Percentiles rank a stretch among this genome's conserved stretches.
phyloP scores from a whole-genome alignment of 2,888 invertebrate species.

The Patella pellucida region DNA sequence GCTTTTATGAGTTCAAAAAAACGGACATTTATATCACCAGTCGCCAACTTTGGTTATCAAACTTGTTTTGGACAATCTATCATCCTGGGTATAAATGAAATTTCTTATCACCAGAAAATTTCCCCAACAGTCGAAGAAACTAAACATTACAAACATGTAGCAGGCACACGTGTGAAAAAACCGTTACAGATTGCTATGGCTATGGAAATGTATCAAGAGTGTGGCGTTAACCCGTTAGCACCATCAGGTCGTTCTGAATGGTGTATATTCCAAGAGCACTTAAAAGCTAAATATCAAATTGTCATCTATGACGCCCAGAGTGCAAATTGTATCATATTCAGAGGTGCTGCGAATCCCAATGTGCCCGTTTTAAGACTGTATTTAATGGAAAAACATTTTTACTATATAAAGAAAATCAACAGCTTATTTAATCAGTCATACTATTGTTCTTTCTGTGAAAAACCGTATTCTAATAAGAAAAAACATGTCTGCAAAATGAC shows the following conservation, averaged over 20 bases:
- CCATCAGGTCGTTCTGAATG: not conserved
- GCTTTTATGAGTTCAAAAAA: not conserved
- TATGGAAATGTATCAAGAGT: not conserved
- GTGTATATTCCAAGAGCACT: no score
- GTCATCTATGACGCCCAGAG: not conserved
- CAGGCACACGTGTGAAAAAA: no score
- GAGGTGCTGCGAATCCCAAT: not conserved
- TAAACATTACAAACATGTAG: not conserved
- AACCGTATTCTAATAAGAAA: not conserved
- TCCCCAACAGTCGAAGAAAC: not conserved
- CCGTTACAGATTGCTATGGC: not conserved
- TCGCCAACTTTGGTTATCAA: not conserved
- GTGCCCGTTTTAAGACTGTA: not conserved
- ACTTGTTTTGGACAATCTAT: not conserved
- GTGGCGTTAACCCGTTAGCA: not conserved
- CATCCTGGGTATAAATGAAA: not conserved
- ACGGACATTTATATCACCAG: not conserved
- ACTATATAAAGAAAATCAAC: not conserved
- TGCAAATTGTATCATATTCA: not conserved
- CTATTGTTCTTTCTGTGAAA: not conserved
- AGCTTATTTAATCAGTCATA: not conserved
- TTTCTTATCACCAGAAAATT: not conserved
- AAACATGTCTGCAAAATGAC: not conserved
- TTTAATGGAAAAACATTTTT: not conserved
- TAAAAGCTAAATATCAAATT: not conserved